These are phyloP conservation scores for Microplitis mediator DNA, from an alignment of 1,140 invertebrate genomes.

Conservation along the genomic window DNA sequence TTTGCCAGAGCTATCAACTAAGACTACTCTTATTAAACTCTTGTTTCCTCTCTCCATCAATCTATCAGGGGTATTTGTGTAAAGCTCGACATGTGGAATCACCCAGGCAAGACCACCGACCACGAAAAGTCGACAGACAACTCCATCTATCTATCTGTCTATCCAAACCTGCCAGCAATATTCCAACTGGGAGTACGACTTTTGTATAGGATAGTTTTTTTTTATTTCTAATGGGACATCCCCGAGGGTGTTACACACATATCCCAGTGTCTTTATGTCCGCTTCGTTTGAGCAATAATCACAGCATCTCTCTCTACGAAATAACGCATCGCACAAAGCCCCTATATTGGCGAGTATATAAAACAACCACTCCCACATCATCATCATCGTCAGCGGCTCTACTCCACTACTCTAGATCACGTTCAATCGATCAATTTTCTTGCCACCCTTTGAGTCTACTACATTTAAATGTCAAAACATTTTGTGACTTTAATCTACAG, in stretches of 20 bases:
- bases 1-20: background rate
- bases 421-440: constrained; percentile 34
- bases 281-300: constrained; percentile 13
- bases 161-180: constrained; percentile 38
- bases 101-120: constrained; percentile 30
- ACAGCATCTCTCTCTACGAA: background rate
- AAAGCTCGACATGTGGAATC: constrained; percentile 32
- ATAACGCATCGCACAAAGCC: constrained; percentile 13
- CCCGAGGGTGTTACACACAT: constrained; percentile 14
- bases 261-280: background rate
- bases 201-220: constrained; percentile 31
- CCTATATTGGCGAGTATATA: background rate
- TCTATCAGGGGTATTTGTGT: background rate
- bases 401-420: background rate
- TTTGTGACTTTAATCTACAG: background rate
- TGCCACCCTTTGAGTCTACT: constrained; percentile 5
- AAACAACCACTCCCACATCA: constrained; percentile 18
- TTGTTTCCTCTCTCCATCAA: constrained; percentile 9
- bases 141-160: constrained; percentile 41
- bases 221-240: constrained; percentile 42
- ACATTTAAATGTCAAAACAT: constrained; percentile 24
- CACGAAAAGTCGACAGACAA: constrained; percentile 26
- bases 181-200: constrained; percentile 43
- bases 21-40: background rate
- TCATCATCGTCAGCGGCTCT: background rate